phyloP scores from a whole-genome alignment of 1,140 invertebrate genomes.

The Lineus longissimus region DNA sequence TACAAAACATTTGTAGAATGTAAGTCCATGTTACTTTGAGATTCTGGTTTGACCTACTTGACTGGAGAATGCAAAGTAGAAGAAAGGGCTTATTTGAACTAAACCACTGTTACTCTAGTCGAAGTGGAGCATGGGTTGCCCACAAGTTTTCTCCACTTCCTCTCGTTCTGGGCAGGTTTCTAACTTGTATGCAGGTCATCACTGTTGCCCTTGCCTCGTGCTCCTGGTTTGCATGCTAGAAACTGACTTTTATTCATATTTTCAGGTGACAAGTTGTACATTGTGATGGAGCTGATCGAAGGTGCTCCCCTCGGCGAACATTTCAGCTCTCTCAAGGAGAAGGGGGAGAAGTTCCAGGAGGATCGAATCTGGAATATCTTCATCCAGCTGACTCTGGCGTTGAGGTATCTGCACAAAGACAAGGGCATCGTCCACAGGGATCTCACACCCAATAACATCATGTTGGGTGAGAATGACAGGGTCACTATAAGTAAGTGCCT shows the following conservation, averaged over 20 bases:
- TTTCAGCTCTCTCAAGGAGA: slow-evolving; percentile 54
- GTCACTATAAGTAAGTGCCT: slow-evolving; percentile 53
- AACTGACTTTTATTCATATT: too few species aligned
- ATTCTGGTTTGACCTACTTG: neutral
- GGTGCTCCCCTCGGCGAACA: slow-evolving; percentile 52
- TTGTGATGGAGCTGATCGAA: slow-evolving; percentile 56
- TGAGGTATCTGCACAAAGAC: slow-evolving; percentile 55
- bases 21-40: slow-evolving; percentile 23
- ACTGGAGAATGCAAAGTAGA: neutral
- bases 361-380: slow-evolving; percentile 53
- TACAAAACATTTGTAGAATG: slow-evolving; percentile 52
- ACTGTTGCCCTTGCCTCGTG: too few species aligned
- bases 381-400: slow-evolving; percentile 51
- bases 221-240: too few species aligned
- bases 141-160: too few species aligned
- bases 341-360: slow-evolving; percentile 47
- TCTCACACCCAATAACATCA: slow-evolving; percentile 55
- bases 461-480: slow-evolving; percentile 54
- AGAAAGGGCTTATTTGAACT: neutral
- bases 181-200: too few species aligned
- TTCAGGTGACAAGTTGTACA: slow-evolving; percentile 48
- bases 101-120: too few species aligned
- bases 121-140: too few species aligned
- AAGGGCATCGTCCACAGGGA: slow-evolving; percentile 54
- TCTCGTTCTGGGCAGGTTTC: too few species aligned